Evolutionary conservation across 2,888 invertebrate genomes (phyloP), one percentile per base, ranked within the genome.

Genomic region (Syrista parreyssii): DNA sequence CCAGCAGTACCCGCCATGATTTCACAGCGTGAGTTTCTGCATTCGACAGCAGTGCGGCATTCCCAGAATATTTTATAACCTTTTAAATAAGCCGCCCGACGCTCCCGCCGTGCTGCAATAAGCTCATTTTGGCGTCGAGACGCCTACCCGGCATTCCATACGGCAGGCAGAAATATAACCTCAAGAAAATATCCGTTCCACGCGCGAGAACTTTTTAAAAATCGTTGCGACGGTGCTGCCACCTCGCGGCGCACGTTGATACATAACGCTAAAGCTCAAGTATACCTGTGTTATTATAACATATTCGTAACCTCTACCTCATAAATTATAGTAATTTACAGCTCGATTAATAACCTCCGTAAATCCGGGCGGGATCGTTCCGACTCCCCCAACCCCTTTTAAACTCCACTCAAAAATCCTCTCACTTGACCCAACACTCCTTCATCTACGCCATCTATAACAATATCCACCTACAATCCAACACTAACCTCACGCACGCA

Each of bases 291-390:
- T 71, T 30, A 71, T 71, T 33, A 33, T 31, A 15, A 15, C 71
- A 75, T 68, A 78, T 78, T 75, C 75, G 75, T 78, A 75, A 78
- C 75, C 75, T 75, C 75, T 75, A 68, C 68, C 31, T 75, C 40
- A 78, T 78, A 78, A 78, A 78, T 78, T 75, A 77, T 75, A 75
- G 71, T 77, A 75, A 77, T 77, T 77, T 77, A 36, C 69, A 75
- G 71, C 71, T 68, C 75, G 74, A 77, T 77, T 77, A 75, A 77
- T 77, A 77, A 77, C 77, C 74, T 36, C 69, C 75, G 74, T 77
- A 77, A 77, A 77, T 77, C 75, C 34, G 68, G 36, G 75, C 23
- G 55, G 55, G 9, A 55, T 23, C 23, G 55, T 55, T 55, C 23
- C 55, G 23, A 15, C 55, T 6, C 55, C 15, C 40, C 15, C 33